Base-by-base conservation (phyloP, 1,140 invertebrate species). In the Onthophagus taurus region DNA sequence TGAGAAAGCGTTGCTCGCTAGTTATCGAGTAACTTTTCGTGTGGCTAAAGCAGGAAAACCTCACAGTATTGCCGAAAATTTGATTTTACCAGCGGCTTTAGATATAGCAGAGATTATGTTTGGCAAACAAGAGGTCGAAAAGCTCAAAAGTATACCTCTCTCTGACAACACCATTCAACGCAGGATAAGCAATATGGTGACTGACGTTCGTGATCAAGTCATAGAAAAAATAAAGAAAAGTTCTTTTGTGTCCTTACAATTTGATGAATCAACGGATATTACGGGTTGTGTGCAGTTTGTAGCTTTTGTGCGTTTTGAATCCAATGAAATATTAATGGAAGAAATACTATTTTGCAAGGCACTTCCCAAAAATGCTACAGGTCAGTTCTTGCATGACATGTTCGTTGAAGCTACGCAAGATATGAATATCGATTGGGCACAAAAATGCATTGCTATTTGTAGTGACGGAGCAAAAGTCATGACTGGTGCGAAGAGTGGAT, bases 401-500 rank as follows among this genome's bases (percentile, higher is more conserved):
- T 45, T 57, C 37, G 23, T 55, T 35, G 51, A 53, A 45, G 31
- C 14, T 24, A 56, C 43, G 11, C 19, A 35, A 31, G 38, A 53
- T 14, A 26, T 43, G 11, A 21, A 53, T 45, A 46, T 57, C 30
- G 44, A 49, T 48, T 55, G 50, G 51, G 42, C 9, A 26, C 24
- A 26, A 33, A 49, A 57, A 51, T 43, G 48, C 35, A 53, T 53
- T 36, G 54, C 54, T 49, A 56, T 59, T 56, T 63, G 59, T 41
- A 63, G 55, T 44, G 63, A 64, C 42, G 57, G 55, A 42, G 56
- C 58, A 36, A 59, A 57, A 58, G 53, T 58, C 16, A 64, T 64
- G 56, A 54, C 55, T 35, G 54, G 60, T 34, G 48, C 37, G 41
- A 54, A 55, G 36, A 61, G 51, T 44, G 58, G 59, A 47, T 51